Conservation (phyloP, 2,113 vertebrate genomes). For the Malurus elegans region DNA sequence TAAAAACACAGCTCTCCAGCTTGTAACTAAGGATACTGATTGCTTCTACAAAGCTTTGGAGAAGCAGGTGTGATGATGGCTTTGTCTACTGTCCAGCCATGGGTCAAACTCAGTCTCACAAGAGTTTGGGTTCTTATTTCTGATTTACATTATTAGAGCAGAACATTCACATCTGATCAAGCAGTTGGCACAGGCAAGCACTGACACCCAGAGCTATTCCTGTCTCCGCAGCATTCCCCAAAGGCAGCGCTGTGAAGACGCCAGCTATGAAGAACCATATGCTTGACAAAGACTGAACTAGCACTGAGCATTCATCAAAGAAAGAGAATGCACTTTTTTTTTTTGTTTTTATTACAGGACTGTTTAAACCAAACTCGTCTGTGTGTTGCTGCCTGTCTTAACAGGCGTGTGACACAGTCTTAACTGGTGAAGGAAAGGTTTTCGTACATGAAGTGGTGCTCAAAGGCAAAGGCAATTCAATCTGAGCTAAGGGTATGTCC, state of each 20-base stretch:
- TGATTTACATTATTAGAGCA: slow-evolving; percentile 24
- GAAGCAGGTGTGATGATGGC: background rate
- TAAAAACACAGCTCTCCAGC: background rate
- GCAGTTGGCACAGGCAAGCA: slow-evolving; percentile 11
- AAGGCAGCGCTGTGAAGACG: background rate
- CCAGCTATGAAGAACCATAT: slow-evolving; percentile 10
- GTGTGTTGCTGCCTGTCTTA: background rate
- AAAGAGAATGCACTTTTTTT: background rate
- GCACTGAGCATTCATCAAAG: background rate
- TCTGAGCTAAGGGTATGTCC: background rate
- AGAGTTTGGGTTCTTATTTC: background rate
- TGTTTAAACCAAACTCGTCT: background rate
- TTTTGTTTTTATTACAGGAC: background rate
- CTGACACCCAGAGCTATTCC: slow-evolving; percentile 4
- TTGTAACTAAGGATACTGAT: background rate
- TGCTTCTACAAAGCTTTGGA: background rate
- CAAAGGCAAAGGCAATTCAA: background rate
- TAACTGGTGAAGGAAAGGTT: background rate
- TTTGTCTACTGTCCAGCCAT: background rate
- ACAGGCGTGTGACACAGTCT: background rate
- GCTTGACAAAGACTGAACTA: background rate
- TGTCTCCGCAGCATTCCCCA: slow-evolving; percentile 7
- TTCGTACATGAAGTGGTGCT: background rate
- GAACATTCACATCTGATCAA: slow-evolving; percentile 35
- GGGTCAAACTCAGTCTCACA: background rate